These are phyloP conservation scores for Phycodurus eques DNA, from an alignment of 2,113 vertebrate species.

Conservation along the genomic window DNA sequence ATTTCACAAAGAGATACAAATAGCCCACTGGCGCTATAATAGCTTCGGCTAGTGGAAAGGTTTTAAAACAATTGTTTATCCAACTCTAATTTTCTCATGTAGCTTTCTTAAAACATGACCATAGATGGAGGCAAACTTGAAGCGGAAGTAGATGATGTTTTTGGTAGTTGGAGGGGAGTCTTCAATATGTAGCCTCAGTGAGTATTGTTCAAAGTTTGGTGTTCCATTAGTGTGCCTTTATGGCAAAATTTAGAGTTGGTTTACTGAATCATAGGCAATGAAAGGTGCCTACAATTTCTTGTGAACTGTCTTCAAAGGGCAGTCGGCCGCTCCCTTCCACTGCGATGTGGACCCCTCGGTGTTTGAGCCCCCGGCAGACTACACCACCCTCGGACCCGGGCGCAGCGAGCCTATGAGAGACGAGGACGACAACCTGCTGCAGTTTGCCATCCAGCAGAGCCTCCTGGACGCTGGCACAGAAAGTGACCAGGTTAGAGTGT, in stretches of 20 bases:
- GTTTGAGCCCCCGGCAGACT: conserved; percentile 88
- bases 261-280: neutral
- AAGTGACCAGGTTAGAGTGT: conserved; percentile 81
- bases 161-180: too few species aligned
- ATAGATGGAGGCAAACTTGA: too few species aligned
- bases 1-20: too few species aligned
- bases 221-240: too few species aligned
- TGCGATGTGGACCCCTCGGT: conserved; percentile 87
- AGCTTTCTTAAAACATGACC: too few species aligned
- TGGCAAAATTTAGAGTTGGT: neutral
- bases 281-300: neutral
- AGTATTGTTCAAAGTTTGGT: too few species aligned
- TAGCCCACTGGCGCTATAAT: too few species aligned
- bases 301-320: conserved; percentile 52
- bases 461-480: conserved; percentile 88
- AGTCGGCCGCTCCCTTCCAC: conserved; percentile 67
- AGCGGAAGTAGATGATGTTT: too few species aligned
- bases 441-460: conserved; percentile 96
- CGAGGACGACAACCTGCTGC: conserved; percentile 88
- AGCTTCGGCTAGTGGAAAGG: too few species aligned
- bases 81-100: too few species aligned
- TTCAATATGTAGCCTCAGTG: too few species aligned
- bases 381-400: conserved; percentile 84
- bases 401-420: conserved; percentile 88
- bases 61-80: too few species aligned